Conservation (phyloP, 2,797 vertebrate genomes). For the Tenualosa thibaudeaui region DNA sequence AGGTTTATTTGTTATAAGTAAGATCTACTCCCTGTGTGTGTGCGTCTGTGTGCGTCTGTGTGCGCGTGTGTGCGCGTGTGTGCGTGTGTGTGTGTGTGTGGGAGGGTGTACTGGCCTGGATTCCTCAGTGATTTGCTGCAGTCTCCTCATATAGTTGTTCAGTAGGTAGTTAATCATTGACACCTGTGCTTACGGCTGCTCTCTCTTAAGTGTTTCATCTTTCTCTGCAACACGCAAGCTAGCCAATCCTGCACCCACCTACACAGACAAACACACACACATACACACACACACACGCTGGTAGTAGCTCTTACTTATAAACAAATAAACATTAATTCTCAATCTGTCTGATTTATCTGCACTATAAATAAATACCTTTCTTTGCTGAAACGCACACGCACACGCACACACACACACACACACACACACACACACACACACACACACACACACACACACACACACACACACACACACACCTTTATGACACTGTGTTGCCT, state of each 20-base stretch:
- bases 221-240: neutral
- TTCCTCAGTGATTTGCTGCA: conserved; percentile 16
- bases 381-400: neutral
- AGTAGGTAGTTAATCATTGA: conserved; percentile 32
- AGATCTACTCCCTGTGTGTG: neutral
- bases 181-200: conserved; percentile 24
- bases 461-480: neutral
- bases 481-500: neutral
- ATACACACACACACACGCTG: neutral
- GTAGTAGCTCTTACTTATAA: no score
- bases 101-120: neutral
- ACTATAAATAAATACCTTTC: no score
- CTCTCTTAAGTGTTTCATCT: conserved; percentile 4
- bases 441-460: neutral
- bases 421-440: neutral
- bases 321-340: no score
- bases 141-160: neutral
- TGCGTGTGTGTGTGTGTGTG: neutral
- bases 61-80: neutral
- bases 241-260: neutral
- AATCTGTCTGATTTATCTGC: neutral
- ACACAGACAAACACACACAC: neutral
- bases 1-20: neutral
- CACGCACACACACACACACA: neutral
- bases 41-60: neutral